Percentiles rank a stretch among this genome's conserved stretches.
Evolutionary conservation across 1,140 invertebrate genomes (phyloP).

Genomic region (Zaprionus lachaisei): DNA sequence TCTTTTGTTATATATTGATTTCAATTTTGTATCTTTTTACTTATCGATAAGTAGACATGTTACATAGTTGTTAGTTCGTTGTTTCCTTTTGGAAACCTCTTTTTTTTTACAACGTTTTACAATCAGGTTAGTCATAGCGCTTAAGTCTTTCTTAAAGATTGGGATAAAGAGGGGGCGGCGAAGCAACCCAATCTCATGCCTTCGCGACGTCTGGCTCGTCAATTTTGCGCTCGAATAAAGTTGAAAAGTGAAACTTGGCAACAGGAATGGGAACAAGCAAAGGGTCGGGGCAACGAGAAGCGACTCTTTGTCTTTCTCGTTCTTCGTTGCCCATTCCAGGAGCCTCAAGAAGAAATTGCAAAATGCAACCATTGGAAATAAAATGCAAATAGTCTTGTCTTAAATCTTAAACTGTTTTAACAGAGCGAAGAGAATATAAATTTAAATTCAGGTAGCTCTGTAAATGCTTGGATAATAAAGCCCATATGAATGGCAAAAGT

Average conservation of each 20-base stretch:
- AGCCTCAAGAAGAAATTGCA: conserved; percentile 63
- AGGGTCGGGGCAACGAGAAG: not conserved
- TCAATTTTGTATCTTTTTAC: too few species aligned
- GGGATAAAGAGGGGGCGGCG: too few species aligned
- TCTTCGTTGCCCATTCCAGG: not conserved
- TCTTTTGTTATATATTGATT: too few species aligned
- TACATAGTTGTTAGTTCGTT: too few species aligned
- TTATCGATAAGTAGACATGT: not conserved
- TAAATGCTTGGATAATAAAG: conserved; percentile 20
- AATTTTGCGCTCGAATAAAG: conserved; percentile 75
- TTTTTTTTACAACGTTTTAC: not conserved
- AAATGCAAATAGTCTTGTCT: conserved; percentile 65
- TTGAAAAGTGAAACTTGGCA: conserved; percentile 70
- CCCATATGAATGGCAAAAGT: conserved; percentile 10
- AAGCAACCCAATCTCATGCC: not conserved
- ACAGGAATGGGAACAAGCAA: not conserved
- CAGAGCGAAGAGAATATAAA: conserved; percentile 17
- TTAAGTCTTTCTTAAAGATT: not conserved
- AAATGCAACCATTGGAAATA: conserved; percentile 69
- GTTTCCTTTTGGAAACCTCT: not conserved
- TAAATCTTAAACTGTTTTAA: not conserved
- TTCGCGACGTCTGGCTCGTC: conserved; percentile 42
- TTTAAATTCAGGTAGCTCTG: conserved; percentile 43
- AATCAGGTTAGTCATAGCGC: not conserved
- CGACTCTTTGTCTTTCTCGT: not conserved